These are phyloP conservation scores for Drosophila percnosoma DNA, from an alignment of 2,888 invertebrate species.

Conservation along the genomic window DNA sequence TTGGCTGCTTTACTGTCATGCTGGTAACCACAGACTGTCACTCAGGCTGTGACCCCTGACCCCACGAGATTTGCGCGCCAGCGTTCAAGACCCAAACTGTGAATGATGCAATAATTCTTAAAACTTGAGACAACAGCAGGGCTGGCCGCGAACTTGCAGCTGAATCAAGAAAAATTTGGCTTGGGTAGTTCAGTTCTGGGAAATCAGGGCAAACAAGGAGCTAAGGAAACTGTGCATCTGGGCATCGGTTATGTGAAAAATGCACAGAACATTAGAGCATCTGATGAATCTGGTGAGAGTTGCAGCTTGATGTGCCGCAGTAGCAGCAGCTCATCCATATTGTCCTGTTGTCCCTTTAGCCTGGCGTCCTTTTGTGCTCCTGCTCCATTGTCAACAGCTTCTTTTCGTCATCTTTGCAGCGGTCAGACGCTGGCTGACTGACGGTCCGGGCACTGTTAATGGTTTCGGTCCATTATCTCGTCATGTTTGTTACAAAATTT, in stretches of 20 bases:
- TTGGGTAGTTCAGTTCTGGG: conserved; percentile 37
- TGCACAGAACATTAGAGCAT: conserved; percentile 51
- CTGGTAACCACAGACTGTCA: conserved; percentile 25
- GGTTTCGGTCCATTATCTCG: conserved; percentile 84
- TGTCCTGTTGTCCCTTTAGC: neutral
- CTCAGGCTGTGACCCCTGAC: conserved; percentile 28
- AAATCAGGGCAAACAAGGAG: conserved; percentile 41
- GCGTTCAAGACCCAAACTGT: conserved; percentile 12
- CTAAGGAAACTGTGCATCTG: conserved; percentile 17
- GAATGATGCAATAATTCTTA: conserved; percentile 52
- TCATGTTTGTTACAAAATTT: conserved; percentile 84
- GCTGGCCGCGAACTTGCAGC: conserved; percentile 15
- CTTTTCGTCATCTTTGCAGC: conserved; percentile 65
- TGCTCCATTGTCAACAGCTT: conserved; percentile 27
- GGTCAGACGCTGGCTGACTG: conserved; percentile 50
- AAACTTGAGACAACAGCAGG: conserved; percentile 36
- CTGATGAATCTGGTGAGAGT: conserved; percentile 10
- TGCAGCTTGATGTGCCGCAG: conserved; percentile 47
- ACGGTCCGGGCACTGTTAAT: conserved; percentile 76
- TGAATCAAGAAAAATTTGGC: conserved; percentile 58
- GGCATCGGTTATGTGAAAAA: conserved; percentile 59
- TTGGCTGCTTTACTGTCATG: conserved; percentile 35
- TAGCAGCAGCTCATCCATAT: conserved; percentile 14
- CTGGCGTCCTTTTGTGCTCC: conserved; percentile 6
- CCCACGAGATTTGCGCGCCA: neutral